A percentile compares a stretch with the other conserved stretches of the same genome.
Conservation (phyloP, 2,888 invertebrate species). For the Tetheella fluctuosa region DNA sequence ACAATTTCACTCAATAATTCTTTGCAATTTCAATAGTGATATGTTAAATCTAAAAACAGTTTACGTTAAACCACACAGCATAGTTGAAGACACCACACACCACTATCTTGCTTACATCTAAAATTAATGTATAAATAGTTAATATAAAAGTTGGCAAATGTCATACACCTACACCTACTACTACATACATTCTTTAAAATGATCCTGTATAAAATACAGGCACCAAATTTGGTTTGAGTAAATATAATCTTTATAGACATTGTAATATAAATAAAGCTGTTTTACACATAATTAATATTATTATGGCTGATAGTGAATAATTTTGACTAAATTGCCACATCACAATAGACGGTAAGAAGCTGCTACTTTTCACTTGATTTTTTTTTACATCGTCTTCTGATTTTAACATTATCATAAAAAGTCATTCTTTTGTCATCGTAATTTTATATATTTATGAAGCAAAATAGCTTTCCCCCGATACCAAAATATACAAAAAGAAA, state of each 20-base stretch:
- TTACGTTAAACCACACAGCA: constrained; percentile 48
- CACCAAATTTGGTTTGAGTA: constrained; percentile 41
- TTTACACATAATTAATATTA: not conserved
- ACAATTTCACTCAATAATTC: constrained; percentile 6
- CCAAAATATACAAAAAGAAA: not conserved
- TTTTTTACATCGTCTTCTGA: not conserved
- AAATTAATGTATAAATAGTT: constrained; percentile 40
- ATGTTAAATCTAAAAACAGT: constrained; percentile 30
- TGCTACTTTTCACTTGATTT: not conserved
- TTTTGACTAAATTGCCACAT: not conserved
- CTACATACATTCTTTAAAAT: constrained; percentile 37
- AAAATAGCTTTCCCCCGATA: not conserved
- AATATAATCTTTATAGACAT: constrained; percentile 20
- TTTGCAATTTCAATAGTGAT: constrained; percentile 20
- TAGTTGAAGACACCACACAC: constrained; percentile 40
- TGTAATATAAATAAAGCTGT: constrained; percentile 16
- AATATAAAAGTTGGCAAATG: constrained; percentile 47
- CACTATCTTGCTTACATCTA: constrained; percentile 37
- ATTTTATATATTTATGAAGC: not conserved
- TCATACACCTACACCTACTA: constrained; percentile 57
- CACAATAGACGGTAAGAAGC: not conserved
- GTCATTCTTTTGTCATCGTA: not conserved
- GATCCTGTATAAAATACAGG: constrained; percentile 46
- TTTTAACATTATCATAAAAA: not conserved
- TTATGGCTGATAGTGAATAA: not conserved